Evolutionary conservation across 2,797 vertebrate genomes (phyloP).

Genomic region (Phoxinus dragarum): DNA sequence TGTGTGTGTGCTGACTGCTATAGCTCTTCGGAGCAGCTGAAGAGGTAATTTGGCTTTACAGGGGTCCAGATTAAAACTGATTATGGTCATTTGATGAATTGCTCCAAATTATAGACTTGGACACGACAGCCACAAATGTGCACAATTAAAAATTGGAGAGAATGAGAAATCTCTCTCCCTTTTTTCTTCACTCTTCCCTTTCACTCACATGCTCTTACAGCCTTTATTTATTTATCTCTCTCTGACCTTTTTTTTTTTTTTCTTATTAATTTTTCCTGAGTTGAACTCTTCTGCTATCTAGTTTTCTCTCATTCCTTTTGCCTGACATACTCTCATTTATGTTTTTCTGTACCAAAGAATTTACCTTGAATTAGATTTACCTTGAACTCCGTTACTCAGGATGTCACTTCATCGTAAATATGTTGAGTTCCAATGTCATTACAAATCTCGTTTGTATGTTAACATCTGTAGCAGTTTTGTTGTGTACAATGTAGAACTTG

Average conservation of each 20-base stretch:
- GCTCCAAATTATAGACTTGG: constrained; percentile 73
- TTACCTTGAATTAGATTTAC: neutral
- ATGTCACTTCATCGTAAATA: neutral
- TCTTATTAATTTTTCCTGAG: constrained; percentile 11
- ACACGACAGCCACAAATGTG: constrained; percentile 61
- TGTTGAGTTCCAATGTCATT: neutral
- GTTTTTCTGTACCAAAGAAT: neutral
- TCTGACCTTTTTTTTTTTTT: neutral
- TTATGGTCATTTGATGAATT: constrained; percentile 77
- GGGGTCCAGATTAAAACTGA: constrained; percentile 78
- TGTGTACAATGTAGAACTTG: too few relatives aligned
- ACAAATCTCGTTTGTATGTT: neutral
- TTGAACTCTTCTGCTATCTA: constrained; percentile 12
- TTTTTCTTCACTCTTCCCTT: constrained; percentile 1
- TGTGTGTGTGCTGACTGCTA: constrained; percentile 49
- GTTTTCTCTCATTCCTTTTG: constrained; percentile 27
- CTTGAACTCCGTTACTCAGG: neutral
- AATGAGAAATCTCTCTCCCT: constrained; percentile 30
- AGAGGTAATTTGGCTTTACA: constrained; percentile 75
- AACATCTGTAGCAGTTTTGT: neutral
- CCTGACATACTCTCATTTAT: constrained; percentile 1
- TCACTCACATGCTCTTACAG: constrained; percentile 10
- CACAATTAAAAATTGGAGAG: constrained; percentile 62
- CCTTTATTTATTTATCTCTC: constrained; percentile 1
- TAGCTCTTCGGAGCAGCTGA: constrained; percentile 63